Evolutionary conservation across 2,797 vertebrate genomes (phyloP), one percentile per base, ranked within the genome.

Genomic region (Coreius guichenoti): DNA sequence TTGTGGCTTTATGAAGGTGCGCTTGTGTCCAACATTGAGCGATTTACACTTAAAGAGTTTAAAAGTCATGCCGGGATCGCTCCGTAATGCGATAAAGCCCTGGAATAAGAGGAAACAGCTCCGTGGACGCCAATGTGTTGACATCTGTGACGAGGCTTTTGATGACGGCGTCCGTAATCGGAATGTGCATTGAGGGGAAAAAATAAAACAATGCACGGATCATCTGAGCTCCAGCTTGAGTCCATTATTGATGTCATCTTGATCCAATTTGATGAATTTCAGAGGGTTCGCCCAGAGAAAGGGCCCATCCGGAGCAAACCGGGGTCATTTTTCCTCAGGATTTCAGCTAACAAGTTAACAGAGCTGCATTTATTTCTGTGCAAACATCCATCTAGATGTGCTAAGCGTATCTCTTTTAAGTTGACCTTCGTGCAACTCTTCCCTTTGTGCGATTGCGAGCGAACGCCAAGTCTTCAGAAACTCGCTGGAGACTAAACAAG

Each of bases 221-320:
- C 88, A 87, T 85, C 69, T 63, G 79, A 68, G 86, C 88, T 86
- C 84, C 90, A 90, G 86, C 90, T 90, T 90, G 90, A 90, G 84
- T 86, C 82, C 82, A 89, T 90, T 90, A 90, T 90, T 89, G 82
- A 88, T 89, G 87, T 89, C 90, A 90, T 90, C 90, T 90, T 90
- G 90, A 90, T 90, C 87, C 87, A 90, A 90, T 90, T 90, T 90
- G 88, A 90, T 88, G 88, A 87, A 88, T 89, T 89, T 87, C 85
- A 76, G 83, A 85, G 87, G 86, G 84, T 90, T 90, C 88, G 86
- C 90, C 88, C 88, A 88, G 86, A 89, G 88, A 88, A 86, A 90
- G 82, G 82, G 86, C 86, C 89, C 86, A 79, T 89, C 88, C 90
- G 88, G 88, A 87, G 88, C 88, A 90, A 89, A 88, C 80, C 79